Evolutionary conservation across 1,140 invertebrate genomes (phyloP).

Genomic region (Hesperophylax magnus): DNA sequence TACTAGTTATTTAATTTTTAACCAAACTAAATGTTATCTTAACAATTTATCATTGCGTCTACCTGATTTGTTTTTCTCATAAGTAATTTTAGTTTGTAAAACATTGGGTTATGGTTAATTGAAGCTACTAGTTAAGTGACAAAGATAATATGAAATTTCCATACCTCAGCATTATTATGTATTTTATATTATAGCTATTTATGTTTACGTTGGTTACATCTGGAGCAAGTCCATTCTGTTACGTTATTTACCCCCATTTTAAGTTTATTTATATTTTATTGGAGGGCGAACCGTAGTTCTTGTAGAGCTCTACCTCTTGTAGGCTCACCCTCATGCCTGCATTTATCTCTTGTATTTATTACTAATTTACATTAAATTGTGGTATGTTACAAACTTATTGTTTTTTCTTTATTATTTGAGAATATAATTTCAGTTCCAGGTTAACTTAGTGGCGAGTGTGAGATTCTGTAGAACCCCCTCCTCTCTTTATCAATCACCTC

Average conservation of each 20-base stretch:
- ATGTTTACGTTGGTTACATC: slow-evolving; percentile 68
- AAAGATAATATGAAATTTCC: slow-evolving; percentile 67
- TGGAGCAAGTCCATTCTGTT: slow-evolving; percentile 63
- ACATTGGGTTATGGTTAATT: slow-evolving; percentile 69
- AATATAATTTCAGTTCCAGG: slow-evolving; percentile 19
- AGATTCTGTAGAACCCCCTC: not conserved
- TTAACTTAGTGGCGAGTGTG: slow-evolving; percentile 17
- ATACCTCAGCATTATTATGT: slow-evolving; percentile 72
- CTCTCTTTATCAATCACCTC: not conserved
- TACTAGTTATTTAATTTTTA: slow-evolving; percentile 76
- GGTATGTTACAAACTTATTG: slow-evolving; percentile 69
- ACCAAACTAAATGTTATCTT: slow-evolving; percentile 73
- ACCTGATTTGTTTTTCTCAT: slow-evolving; percentile 71
- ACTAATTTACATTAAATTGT: slow-evolving; percentile 75
- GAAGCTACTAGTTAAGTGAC: slow-evolving; percentile 58
- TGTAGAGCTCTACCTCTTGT: slow-evolving; percentile 64
- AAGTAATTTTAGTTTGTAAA: slow-evolving; percentile 65
- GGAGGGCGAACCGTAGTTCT: slow-evolving; percentile 67
- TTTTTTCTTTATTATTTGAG: slow-evolving; percentile 46
- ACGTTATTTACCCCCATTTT: slow-evolving; percentile 70
- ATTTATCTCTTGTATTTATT: slow-evolving; percentile 75
- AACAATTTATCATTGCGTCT: slow-evolving; percentile 66
- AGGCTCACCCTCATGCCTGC: slow-evolving; percentile 71
- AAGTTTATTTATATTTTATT: slow-evolving; percentile 65
- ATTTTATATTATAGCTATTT: slow-evolving; percentile 64